A percentile compares a stretch with the other conserved stretches of the same genome.
These are phyloP conservation scores for Vicugna pacos DNA, from an alignment of 2,113 vertebrate species.

Conservation along the genomic window DNA sequence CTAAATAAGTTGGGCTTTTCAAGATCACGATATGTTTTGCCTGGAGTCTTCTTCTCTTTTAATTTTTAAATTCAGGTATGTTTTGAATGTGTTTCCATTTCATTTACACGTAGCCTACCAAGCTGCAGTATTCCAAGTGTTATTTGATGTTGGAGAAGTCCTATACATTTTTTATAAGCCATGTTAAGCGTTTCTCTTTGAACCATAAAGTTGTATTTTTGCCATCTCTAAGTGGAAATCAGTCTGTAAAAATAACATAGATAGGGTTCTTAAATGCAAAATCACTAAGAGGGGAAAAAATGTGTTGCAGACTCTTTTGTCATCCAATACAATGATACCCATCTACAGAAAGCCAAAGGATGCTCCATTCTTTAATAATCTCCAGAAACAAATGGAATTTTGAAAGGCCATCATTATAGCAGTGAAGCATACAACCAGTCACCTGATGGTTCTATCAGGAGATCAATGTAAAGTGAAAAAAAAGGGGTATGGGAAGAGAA, in stretches of 20 bases:
- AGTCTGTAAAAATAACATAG: constrained; percentile 64
- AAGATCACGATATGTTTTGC: constrained; percentile 44
- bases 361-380: constrained; percentile 19
- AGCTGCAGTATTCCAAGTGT: constrained; percentile 38
- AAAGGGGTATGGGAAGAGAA: background rate
- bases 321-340: background rate
- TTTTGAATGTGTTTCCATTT: constrained; percentile 67
- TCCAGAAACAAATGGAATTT: constrained; percentile 15
- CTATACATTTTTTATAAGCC: constrained; percentile 77
- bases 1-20: constrained; percentile 30
- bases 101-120: constrained; percentile 50
- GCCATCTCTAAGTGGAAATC: constrained; percentile 60
- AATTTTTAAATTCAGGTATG: constrained; percentile 69
- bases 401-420: background rate
- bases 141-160: constrained; percentile 71
- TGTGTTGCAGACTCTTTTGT: background rate
- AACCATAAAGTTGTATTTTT: constrained; percentile 75
- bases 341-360: background rate
- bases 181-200: constrained; percentile 73
- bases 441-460: background rate
- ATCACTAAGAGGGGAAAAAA: background rate
- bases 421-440: background rate
- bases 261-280: constrained; percentile 37
- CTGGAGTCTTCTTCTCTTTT: constrained; percentile 50
- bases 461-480: background rate